phyloP scores from a whole-genome alignment of 2,888 invertebrate genomes.

The Rhabditophanes sp. region DNA sequence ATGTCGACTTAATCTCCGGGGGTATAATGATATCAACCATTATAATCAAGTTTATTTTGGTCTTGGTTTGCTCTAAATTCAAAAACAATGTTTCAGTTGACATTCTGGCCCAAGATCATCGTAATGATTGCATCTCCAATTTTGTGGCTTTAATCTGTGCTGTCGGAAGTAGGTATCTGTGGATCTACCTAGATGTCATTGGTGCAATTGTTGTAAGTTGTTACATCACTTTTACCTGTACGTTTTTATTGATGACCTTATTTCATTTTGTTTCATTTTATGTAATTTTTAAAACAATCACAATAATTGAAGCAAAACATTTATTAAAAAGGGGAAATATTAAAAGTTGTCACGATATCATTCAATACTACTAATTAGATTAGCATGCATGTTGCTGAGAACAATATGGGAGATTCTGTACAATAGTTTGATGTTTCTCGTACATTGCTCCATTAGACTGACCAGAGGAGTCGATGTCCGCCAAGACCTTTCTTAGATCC shows the following conservation, averaged over 20 bases:
- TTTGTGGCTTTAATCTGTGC: slow-evolving; percentile 47
- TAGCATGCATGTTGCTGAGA: no score
- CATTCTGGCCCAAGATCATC: slow-evolving; percentile 48
- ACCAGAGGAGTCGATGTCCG: no score
- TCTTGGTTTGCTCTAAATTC: slow-evolving; percentile 36
- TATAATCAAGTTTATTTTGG: slow-evolving; percentile 26
- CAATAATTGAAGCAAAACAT: no score
- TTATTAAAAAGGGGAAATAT: no score
- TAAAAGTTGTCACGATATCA: no score
- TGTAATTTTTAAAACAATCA: no score
- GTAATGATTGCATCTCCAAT: slow-evolving; percentile 49
- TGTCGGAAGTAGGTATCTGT: slow-evolving; percentile 37
- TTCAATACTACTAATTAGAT: no score
- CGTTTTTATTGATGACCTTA: slow-evolving; percentile 8
- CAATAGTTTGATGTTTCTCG: no score
- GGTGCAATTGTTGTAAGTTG: slow-evolving; percentile 48
- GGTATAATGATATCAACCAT: slow-evolving; percentile 39
- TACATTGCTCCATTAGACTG: no score
- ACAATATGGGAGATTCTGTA: no score
- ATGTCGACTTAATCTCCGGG: slow-evolving; percentile 21
- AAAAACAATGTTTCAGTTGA: slow-evolving; percentile 41
- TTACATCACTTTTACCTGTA: slow-evolving; percentile 48
- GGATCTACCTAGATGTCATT: slow-evolving; percentile 48
- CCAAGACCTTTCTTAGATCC: no score
- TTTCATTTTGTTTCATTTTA: no score